Conservation (phyloP, 2,797 vertebrate species). For the Paratrypauchen microcephalus region DNA sequence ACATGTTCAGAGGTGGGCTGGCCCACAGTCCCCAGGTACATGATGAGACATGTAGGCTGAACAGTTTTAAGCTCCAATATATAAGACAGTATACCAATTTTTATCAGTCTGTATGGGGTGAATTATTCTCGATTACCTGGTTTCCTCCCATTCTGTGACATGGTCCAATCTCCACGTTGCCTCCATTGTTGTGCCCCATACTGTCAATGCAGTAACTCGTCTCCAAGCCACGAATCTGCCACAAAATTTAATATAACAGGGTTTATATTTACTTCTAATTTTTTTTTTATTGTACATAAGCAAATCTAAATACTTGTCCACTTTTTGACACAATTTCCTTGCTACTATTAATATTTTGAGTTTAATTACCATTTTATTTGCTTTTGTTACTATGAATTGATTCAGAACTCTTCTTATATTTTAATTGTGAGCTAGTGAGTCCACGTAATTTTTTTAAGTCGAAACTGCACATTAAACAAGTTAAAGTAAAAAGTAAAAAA, state of each 20-base stretch:
- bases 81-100: too few species aligned
- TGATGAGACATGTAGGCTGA: too few species aligned
- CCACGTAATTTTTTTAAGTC: background rate
- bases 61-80: too few species aligned
- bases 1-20: too few species aligned
- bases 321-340: background rate
- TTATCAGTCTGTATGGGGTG: too few species aligned
- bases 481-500: too few species aligned
- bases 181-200: constrained; percentile 96
- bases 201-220: constrained; percentile 96
- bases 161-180: constrained; percentile 89
- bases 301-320: background rate
- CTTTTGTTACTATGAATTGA: background rate
- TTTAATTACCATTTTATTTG: too few species aligned
- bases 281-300: background rate
- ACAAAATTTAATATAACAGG: background rate
- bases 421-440: too few species aligned
- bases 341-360: background rate
- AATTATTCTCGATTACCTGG: constrained; percentile 81
- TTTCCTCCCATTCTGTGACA: constrained; percentile 99
- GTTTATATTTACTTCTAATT: background rate
- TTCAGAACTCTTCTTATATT: too few species aligned
- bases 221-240: constrained; percentile 90
- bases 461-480: background rate
- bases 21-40: too few species aligned